A percentile compares a stretch with the other conserved stretches of the same genome.
phyloP scores from a whole-genome alignment of 2,888 invertebrate genomes.

The Drosophila flavopinicola region DNA sequence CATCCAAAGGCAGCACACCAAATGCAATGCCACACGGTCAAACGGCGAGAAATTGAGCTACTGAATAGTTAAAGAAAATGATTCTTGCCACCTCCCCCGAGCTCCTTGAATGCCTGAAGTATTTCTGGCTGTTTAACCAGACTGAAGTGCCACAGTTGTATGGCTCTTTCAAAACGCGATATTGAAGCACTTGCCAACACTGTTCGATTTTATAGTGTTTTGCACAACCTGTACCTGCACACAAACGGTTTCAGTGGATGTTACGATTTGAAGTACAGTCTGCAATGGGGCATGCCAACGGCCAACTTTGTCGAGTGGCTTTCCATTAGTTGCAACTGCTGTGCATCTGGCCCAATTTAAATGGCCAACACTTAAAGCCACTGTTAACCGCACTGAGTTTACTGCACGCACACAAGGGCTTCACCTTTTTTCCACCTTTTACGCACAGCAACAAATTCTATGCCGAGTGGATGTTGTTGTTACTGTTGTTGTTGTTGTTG shows the following conservation, averaged over 20 bases:
- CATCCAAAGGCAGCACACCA: conserved; percentile 3
- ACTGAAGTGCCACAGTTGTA: background rate
- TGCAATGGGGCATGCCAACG: conserved; percentile 15
- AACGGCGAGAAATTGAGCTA: conserved; percentile 25
- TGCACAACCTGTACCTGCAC: background rate
- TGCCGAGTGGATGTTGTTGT: conserved; percentile 18
- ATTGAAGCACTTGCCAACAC: conserved; percentile 1
- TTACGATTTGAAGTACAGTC: conserved; percentile 18
- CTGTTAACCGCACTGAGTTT: conserved; percentile 2
- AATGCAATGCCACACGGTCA: conserved; percentile 8
- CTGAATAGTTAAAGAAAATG: conserved; percentile 42
- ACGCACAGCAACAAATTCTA: conserved; percentile 30
- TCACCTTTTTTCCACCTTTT: conserved; percentile 42
- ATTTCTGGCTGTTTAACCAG: background rate
- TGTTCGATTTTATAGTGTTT: background rate
- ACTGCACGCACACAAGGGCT: conserved; percentile 1
- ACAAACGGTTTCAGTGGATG: no score
- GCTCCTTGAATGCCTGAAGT: conserved; percentile 4
- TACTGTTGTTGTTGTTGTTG: conserved; percentile 13
- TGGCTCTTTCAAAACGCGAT: conserved; percentile 3
- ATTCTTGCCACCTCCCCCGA: conserved; percentile 5
- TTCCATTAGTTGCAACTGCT: conserved; percentile 32
- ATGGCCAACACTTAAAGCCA: conserved; percentile 14
- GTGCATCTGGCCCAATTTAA: conserved; percentile 15
- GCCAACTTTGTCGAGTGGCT: conserved; percentile 24